Evolutionary conservation across 2,797 vertebrate species (phyloP).

Genomic region (Fringilla coelebs): DNA sequence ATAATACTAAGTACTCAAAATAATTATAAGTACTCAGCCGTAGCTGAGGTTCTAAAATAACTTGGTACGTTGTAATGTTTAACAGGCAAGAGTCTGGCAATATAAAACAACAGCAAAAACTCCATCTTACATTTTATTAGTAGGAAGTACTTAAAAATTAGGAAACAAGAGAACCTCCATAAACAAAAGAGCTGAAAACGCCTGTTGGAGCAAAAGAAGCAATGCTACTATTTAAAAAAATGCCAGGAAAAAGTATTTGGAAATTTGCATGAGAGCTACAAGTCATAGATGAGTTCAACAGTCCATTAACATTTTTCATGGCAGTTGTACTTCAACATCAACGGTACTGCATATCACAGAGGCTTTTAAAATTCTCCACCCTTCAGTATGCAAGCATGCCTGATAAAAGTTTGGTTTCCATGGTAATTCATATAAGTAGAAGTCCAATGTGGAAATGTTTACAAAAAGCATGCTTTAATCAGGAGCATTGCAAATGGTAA

Average conservation of each 20-base stretch:
- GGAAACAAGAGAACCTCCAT: not conserved
- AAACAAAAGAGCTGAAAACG: not conserved
- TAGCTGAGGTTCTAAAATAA: not conserved
- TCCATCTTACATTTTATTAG: not conserved
- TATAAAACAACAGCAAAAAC: not conserved
- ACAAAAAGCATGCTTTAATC: slow-evolving; percentile 8
- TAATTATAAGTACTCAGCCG: not conserved
- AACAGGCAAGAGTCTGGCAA: not conserved
- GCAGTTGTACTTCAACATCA: not conserved
- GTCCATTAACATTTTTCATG: not conserved
- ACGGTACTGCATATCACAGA: not conserved
- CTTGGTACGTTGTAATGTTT: not conserved
- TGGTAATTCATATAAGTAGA: slow-evolving; percentile 47
- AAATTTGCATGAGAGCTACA: not conserved
- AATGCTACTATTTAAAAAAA: not conserved
- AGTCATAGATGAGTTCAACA: not conserved
- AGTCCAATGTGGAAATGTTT: slow-evolving; percentile 32
- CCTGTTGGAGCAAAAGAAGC: not conserved
- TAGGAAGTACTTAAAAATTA: not conserved
- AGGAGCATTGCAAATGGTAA: not conserved
- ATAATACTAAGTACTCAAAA: not conserved
- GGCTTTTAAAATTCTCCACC: not conserved
- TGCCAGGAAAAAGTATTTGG: not conserved
- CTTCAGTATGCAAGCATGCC: not conserved
- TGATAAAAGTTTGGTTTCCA: slow-evolving; percentile 36